A percentile compares a stretch with the other conserved stretches of the same genome.
Evolutionary conservation across 2,113 vertebrate species (phyloP).

Genomic region (Labeo catla): DNA sequence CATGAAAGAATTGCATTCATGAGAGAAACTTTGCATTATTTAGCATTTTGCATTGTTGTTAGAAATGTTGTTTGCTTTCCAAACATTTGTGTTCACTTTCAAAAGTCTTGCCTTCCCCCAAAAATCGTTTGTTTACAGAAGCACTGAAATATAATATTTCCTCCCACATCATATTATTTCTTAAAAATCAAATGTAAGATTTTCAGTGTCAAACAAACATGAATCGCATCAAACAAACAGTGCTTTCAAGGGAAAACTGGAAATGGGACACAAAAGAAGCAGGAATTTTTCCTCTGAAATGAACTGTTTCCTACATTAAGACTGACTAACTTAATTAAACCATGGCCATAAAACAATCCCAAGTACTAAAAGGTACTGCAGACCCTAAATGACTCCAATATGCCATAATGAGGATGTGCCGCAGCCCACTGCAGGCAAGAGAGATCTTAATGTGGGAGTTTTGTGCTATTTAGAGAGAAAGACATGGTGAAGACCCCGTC

Average conservation of each 20-base stretch:
- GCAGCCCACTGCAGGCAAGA: conserved; percentile 40
- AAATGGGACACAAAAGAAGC: background rate
- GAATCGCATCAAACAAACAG: conserved; percentile 4
- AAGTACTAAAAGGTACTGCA: conserved; percentile 12
- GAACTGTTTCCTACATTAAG: conserved; percentile 1
- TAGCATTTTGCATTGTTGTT: no score
- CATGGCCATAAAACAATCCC: conserved; percentile 4
- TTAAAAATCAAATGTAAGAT: background rate
- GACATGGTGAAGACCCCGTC: conserved; percentile 15
- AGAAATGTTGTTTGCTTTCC: no score
- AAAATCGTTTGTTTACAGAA: no score
- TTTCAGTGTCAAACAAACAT: background rate
- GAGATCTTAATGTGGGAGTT: conserved; percentile 18
- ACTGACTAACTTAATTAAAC: conserved; percentile 20
- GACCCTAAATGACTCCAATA: background rate
- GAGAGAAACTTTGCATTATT: no score
- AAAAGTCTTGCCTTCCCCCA: no score
- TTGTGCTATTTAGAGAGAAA: conserved; percentile 38
- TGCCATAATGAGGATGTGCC: conserved; percentile 44
- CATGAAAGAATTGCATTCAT: no score
- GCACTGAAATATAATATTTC: background rate
- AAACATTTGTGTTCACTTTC: no score
- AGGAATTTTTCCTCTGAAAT: background rate
- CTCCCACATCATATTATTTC: background rate
- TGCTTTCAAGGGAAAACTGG: background rate